Conservation (phyloP, 2,113 vertebrate genomes). For the Pelecanus crispus region DNA sequence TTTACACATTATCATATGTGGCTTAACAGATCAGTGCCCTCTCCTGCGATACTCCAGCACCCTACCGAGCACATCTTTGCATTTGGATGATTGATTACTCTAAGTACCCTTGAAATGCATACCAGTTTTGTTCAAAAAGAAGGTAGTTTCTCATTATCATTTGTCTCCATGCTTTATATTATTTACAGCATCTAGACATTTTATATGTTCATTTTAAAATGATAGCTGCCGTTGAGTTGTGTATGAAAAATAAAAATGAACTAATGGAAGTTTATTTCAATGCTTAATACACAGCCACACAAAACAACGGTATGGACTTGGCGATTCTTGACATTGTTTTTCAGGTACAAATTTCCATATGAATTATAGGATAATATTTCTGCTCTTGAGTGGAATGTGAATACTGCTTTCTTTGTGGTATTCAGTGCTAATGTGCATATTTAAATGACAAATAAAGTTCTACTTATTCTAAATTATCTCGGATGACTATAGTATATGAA, state of each 20-base stretch:
- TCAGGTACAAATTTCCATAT: constrained; percentile 36
- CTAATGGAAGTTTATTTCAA: background rate
- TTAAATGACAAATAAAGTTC: constrained; percentile 58
- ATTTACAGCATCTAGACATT: background rate
- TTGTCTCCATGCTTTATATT: background rate
- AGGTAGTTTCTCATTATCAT: background rate
- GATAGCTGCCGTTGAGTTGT: background rate
- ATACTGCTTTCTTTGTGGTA: background rate
- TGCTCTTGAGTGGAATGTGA: constrained; percentile 1
- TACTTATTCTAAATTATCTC: constrained; percentile 42
- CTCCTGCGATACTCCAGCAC: background rate
- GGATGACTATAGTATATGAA: background rate
- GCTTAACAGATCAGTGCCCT: background rate
- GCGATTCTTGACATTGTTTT: background rate
- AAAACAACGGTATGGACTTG: background rate
- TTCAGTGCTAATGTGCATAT: constrained; percentile 26
- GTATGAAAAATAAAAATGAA: background rate
- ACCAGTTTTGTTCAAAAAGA: background rate
- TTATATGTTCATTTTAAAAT: background rate
- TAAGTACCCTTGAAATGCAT: background rate
- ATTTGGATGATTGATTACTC: background rate
- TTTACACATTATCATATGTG: background rate
- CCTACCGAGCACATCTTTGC: background rate
- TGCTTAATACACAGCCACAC: background rate
- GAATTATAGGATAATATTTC: constrained; percentile 41